Base-by-base conservation (phyloP, 2,797 vertebrate genomes). In the Argentina silus region DNA sequence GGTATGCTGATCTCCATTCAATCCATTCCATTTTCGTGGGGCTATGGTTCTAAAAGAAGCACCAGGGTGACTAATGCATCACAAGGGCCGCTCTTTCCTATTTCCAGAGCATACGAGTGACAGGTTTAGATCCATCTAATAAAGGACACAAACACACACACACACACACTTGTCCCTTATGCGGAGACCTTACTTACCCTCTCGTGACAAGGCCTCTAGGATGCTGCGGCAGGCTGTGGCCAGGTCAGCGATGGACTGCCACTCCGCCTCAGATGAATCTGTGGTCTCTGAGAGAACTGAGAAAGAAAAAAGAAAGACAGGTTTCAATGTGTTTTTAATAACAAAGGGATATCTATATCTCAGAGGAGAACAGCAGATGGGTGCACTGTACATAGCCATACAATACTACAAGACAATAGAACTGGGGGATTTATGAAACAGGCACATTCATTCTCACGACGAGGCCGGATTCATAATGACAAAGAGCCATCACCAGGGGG, bases 231-330 rank as follows among this genome's bases (percentile, higher is more conserved):
- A 98, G 62, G 95, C 94, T 0, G 94, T 93, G 7, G 96, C 96
- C 63, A 98, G 91, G 83, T 96, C 95, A 0, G 96, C 93, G 55
- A 98, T 96, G 68, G 95, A 96, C 88, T 95, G 95, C 96, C 96
- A 98, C 85, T 97, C 96, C 6, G 96, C 95, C 55, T 97, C 95
- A 0, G 95, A 91, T 0, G 95, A 92, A 21, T 96, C 96, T 15
- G 94, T 89, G 0, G 93, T 95, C 86, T 96, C 95, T 0, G 94
- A 96, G 73, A 96, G 93, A 81, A 96, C 96, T 96, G 81, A 74
- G 27, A 85, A 50, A 59, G 17, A 67, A 53, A 36, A 45, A 19
- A 45, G 42, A 14, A 21, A 23, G 14, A 5, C 0, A 0, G 47
- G 65, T 53, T 68, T 68, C 45, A 78, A 74, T 4, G 53, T 1